Conservation (phyloP, 2,113 vertebrate species). For the Pollachius pollachius region DNA sequence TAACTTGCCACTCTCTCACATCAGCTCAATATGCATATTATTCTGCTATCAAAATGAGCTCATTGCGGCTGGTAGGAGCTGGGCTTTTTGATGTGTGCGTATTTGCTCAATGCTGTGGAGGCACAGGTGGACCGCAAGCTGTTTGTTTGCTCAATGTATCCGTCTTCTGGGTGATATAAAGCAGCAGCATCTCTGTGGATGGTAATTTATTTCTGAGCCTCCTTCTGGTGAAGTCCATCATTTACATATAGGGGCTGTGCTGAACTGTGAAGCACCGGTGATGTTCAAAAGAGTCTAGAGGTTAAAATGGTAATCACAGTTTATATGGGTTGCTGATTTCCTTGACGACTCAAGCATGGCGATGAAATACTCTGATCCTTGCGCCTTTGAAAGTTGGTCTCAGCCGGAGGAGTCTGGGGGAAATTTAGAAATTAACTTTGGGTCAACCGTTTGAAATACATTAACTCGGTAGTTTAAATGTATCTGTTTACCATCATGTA, state of each 20-base stretch:
- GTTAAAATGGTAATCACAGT: background rate
- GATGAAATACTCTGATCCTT: too few species aligned
- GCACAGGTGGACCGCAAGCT: conserved; percentile 46
- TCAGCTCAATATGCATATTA: too few species aligned
- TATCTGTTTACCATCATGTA: too few species aligned
- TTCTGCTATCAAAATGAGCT: background rate
- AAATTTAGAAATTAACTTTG: too few species aligned
- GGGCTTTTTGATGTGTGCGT: conserved; percentile 43
- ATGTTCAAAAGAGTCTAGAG: background rate
- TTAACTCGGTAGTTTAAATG: too few species aligned
- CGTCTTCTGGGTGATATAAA: background rate
- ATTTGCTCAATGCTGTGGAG: conserved; percentile 39
- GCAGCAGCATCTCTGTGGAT: conserved; percentile 9
- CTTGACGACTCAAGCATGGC: too few species aligned
- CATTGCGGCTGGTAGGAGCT: conserved; percentile 28
- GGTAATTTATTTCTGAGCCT: conserved; percentile 11
- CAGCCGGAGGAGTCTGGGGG: too few species aligned
- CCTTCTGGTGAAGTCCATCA: conserved; percentile 11
- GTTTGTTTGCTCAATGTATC: conserved; percentile 43
- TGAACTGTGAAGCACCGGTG: background rate
- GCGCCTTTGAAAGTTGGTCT: too few species aligned
- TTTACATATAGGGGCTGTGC: conserved; percentile 15
- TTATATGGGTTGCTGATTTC: too few species aligned
- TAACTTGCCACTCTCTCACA: too few species aligned
- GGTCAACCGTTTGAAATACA: too few species aligned